Base-by-base conservation (phyloP, 2,888 invertebrate species). In the Volucella inflata region DNA sequence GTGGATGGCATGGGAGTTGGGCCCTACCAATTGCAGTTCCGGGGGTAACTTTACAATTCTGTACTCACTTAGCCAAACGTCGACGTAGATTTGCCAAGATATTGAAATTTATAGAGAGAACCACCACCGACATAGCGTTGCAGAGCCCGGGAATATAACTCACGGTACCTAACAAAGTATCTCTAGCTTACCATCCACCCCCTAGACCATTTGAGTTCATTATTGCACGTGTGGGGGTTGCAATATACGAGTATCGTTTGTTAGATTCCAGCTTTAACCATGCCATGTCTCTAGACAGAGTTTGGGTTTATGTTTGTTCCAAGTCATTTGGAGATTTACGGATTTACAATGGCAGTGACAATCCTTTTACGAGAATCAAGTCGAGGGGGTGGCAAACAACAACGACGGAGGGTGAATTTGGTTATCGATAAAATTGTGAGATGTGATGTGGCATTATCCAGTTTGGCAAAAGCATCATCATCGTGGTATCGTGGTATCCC, bases 11-110 rank as follows among this genome's bases (percentile, higher is more conserved):
- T 12, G n/a, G 46, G 12, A 8, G 8, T 50, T 4, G 21, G 36
- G 57, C 10, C 12, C 48, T 60, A 50, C 59, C 72, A 68, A 85
- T 85, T 81, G 76, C 85, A 77, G 76, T 72, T 80, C 67, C 62
- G 62, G 72, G 65, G 76, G 68, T 40, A 59, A 72, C 62, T 87
- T 87, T 87, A 87, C 72, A 82, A 60, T 78, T 55, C 72, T 75
- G 82, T 82, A 82, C 74, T 74, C 82, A 87, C 87, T 87, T 87
- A 87, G 87, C 82, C 68, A 77, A 72, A 82, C 65, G 77, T 87
- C 87, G 82, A 78, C 82, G 78, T 82, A 78, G 87, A 87, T 87
- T 85, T 82, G 77, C 55, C 60, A 79, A 70, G 82, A 87, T 87
- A 82, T 87, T 82, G 82, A 82, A 82, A 87, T 87, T 87, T 87